Evolutionary conservation across 2,113 vertebrate species (phyloP), one percentile per base, ranked within the genome.

Genomic region (Rhynchopsitta pachyrhyncha): DNA sequence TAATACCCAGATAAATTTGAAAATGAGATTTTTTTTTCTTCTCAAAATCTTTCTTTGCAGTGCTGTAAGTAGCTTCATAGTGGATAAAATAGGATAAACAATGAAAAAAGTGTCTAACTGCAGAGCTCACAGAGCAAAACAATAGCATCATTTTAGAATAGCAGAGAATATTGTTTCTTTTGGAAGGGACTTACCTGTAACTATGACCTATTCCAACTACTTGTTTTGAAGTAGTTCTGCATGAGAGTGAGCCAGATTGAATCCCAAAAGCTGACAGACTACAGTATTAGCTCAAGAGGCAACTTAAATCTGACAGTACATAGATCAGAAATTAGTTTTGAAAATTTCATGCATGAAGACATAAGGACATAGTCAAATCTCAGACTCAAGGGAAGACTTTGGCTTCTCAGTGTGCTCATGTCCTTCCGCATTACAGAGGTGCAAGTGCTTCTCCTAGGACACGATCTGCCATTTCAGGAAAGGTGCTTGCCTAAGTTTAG

Each of bases 361-460:
- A 7, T 46, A 16, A 82, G 62, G 29, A 67, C 17, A 4, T 74
- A n/a, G 71, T 63, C 6, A 59, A 2, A 46, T 74, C n/a, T 91
- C 24, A 25, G 17, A 39, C 63, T n/a, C 82, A 31, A 84, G 42
- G 18, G 42, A 55, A 68, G 52, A 16, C 42, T 90, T 19, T 2
- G 1, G 25, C 17, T 88, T 87, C 37, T 59, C 3, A 0, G 5
- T 63, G 19, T 59, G 19, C 14, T 75, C 3, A 0, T 41, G n/a
- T 75, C 15, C 17, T 12, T 89, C 31, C 60, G 25, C 5, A 0
- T 42, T 64, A 42, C 28, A 20, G 20, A 71, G 33, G 35, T 10
- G 8, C 29, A 17, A 47, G 13, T n/a, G 19, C 22, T 59, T 79
- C 67, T 79, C 49, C 39, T 23, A 23, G 27, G 35, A 50, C 6